Evolutionary conservation across 1,140 invertebrate species (phyloP), one percentile per base, ranked within the genome.

Genomic region (Battus philenor): DNA sequence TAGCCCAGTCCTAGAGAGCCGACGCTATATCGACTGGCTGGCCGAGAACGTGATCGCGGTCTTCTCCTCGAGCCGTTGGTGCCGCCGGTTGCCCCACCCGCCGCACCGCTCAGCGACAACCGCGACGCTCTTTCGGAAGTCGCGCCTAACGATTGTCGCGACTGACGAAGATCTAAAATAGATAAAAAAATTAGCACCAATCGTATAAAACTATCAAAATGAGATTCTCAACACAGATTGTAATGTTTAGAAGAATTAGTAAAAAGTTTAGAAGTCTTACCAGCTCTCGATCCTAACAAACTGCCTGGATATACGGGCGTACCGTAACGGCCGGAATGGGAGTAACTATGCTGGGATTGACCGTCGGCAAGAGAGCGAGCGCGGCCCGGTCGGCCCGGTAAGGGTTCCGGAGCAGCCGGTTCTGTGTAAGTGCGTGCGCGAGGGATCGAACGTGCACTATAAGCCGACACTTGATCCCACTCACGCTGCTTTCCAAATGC

Each of bases 381-480:
- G 78, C 78, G 73, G 66, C 88, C 89, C 89, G 91, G 71, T 87
- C 89, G 69, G 90, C 92, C 44, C 89, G 89, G 81, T 53, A 85
- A 47, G 27, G 78, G 68, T 47, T 85, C 81, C 36, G 83, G 79
- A 48, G 84, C 87, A 56, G 89, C 91, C 88, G 68, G 91, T 88
- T 74, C 93, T 88, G 43, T 93, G 87, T 44, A 93, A 87, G 85
- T 94, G 94, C 82, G 96, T 93, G 58, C 94, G 44, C 95, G 85
- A n/a, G 94, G 94, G 72, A 96, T 95, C 48, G 94, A 96, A 61
- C 95, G 88, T 45, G 93, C 93, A 72, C 95, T 97, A 78, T 97
- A 97, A 9, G 94, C 94, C 1, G 95, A 97, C 8, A 96, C 91
- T 81, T 96, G 95, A 85, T 98, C 96, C 95, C 95, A 97, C 79